A percentile compares a stretch with the other conserved stretches of the same genome.
Evolutionary conservation across 2,888 invertebrate species (phyloP).

Genomic region (Caenorhabditis virilis): DNA sequence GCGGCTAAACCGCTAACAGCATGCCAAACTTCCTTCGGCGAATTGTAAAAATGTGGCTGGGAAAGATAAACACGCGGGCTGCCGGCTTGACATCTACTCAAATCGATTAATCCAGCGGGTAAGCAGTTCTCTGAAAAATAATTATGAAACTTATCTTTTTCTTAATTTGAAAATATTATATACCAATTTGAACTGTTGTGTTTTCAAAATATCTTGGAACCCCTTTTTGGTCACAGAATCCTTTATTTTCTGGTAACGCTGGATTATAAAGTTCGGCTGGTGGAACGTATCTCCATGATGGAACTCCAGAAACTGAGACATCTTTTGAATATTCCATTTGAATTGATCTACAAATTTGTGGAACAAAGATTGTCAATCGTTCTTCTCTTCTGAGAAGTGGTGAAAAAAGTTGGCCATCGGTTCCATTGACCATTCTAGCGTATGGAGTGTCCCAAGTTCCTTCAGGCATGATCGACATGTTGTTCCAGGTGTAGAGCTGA

Average conservation of each 20-base stretch:
- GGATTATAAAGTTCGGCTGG: constrained; percentile 55
- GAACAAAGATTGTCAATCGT: constrained; percentile 42
- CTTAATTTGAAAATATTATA: constrained; percentile 4
- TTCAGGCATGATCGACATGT: constrained; percentile 46
- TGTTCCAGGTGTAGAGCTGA: constrained; percentile 61
- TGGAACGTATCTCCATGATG: constrained; percentile 52
- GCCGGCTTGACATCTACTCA: constrained; percentile 60
- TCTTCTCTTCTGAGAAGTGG: constrained; percentile 48
- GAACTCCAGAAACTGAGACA: constrained; percentile 43
- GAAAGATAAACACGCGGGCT: constrained; percentile 62
- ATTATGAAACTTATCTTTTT: background rate
- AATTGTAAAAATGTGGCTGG: constrained; percentile 60
- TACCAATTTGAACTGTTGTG: constrained; percentile 52
- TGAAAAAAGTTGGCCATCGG: constrained; percentile 63
- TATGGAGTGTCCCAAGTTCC: constrained; percentile 53
- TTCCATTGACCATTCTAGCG: constrained; percentile 63
- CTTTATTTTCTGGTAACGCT: constrained; percentile 42
- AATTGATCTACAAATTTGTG: constrained; percentile 37
- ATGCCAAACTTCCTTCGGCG: constrained; percentile 52
- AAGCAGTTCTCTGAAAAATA: constrained; percentile 52
- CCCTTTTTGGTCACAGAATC: constrained; percentile 59
- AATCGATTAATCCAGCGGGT: constrained; percentile 63
- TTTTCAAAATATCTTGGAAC: constrained; percentile 61
- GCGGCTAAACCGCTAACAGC: constrained; percentile 53
- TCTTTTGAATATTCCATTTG: constrained; percentile 50